A percentile compares a stretch with the other conserved stretches of the same genome.
phyloP scores from a whole-genome alignment of 2,888 invertebrate species.

The Ptychoptera albimana region DNA sequence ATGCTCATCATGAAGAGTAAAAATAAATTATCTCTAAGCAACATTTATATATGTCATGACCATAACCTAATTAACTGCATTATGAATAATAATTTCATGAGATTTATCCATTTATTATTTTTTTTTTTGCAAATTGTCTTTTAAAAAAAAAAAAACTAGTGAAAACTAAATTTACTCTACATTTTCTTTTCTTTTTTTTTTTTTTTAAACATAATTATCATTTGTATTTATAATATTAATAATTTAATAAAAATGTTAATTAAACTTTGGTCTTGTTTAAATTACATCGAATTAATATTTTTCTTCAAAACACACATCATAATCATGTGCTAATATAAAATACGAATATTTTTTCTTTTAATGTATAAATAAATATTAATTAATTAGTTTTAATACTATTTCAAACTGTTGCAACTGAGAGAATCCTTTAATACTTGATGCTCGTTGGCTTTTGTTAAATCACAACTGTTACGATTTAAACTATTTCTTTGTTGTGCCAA shows the following conservation, averaged over 20 bases:
- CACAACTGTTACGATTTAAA: constrained; percentile 5
- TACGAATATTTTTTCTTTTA: no score
- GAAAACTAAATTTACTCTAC: neutral
- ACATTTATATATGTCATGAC: no score
- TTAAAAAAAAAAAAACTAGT: neutral
- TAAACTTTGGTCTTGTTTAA: neutral
- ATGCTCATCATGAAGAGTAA: no score
- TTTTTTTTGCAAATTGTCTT: neutral
- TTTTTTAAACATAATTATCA: neutral
- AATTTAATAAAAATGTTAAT: neutral
- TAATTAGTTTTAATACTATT: constrained; percentile 1
- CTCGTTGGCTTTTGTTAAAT: constrained; percentile 3
- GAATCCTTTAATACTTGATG: constrained; percentile 4
- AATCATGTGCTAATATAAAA: no score
- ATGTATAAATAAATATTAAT: no score
- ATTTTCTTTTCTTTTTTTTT: neutral
- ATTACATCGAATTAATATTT: neutral
- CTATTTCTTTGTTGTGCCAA: neutral
- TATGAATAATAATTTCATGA: no score
- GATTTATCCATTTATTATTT: neutral
- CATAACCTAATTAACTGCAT: no score
- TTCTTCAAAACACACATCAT: no score
- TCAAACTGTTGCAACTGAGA: constrained; percentile 3
- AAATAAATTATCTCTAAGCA: no score
- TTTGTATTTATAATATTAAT: neutral